Evolutionary conservation across 2,888 invertebrate genomes (phyloP).

Genomic region (Leucoptera coffeella): DNA sequence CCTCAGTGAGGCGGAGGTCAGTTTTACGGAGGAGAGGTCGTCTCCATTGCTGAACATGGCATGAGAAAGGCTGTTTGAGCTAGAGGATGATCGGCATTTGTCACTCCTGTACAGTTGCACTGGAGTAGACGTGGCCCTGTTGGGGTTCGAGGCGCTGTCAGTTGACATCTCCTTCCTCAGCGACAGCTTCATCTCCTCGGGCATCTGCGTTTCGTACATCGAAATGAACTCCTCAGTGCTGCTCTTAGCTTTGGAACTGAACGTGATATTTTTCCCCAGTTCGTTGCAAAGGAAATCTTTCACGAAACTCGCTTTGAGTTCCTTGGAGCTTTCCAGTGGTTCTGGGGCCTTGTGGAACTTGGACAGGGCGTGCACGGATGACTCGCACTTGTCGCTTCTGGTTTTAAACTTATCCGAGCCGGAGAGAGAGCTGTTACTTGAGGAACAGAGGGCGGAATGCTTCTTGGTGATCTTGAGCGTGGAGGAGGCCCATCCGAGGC

Average conservation of each 20-base stretch:
- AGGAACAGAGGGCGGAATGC: conserved; percentile 54
- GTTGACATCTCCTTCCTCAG: conserved; percentile 16
- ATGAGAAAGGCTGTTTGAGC: conserved; percentile 35
- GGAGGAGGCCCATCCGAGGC: conserved; percentile 62
- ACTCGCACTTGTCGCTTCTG: neutral
- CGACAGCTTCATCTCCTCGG: conserved; percentile 25
- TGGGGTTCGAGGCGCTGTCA: conserved; percentile 17
- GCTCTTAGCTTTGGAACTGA: conserved; percentile 24
- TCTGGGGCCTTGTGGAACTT: neutral
- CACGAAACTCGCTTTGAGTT: conserved; percentile 40
- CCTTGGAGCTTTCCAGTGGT: conserved; percentile 9
- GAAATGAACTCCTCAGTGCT: conserved; percentile 31
- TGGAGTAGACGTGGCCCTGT: conserved; percentile 54
- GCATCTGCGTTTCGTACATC: conserved; percentile 36
- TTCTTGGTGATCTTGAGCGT: conserved; percentile 62
- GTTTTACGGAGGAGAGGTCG: conserved; percentile 51
- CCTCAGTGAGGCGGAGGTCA: conserved; percentile 31
- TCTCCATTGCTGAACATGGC: conserved; percentile 46
- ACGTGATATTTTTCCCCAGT: conserved; percentile 37
- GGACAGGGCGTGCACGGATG: no score
- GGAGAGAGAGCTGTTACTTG: conserved; percentile 37
- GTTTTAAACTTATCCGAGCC: conserved; percentile 10
- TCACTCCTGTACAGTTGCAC: conserved; percentile 40
- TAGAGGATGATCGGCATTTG: conserved; percentile 37
- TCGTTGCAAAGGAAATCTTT: conserved; percentile 40